Percentiles rank a stretch among this genome's conserved stretches.
phyloP scores from a whole-genome alignment of 2,113 vertebrate genomes.

The Vidua chalybeata region DNA sequence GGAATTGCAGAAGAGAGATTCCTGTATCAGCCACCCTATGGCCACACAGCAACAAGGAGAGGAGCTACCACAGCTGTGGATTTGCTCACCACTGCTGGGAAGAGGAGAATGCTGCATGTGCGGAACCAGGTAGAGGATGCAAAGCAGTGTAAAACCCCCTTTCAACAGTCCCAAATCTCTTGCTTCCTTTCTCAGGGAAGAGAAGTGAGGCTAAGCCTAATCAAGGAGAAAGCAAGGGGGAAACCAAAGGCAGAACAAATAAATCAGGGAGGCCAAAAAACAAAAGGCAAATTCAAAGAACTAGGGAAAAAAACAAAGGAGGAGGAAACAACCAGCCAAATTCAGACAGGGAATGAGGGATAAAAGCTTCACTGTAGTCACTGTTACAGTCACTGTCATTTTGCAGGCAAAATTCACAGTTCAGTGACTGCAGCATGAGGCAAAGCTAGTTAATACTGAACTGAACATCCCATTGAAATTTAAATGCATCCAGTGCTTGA shows the following conservation, averaged over 20 bases:
- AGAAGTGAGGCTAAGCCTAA: background rate
- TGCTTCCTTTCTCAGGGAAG: background rate
- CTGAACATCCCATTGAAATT: background rate
- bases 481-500: background rate
- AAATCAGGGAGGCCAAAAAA: accelerated
- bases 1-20: background rate
- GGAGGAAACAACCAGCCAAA: background rate
- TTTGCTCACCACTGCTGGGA: background rate
- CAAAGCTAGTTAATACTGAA: background rate
- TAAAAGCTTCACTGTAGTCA: background rate
- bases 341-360: background rate
- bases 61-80: background rate
- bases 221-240: background rate
- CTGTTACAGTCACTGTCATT: too few species aligned
- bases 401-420: background rate
- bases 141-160: accelerated
- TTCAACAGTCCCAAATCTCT: background rate
- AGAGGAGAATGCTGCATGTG: background rate
- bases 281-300: background rate
- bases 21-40: accelerated
- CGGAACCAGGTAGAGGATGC: background rate
- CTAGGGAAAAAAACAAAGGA: background rate
- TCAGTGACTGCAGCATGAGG: accelerated
- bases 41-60: background rate
- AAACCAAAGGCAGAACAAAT: background rate